phyloP scores from a whole-genome alignment of 2,113 vertebrate genomes.

The Buteo buteo region DNA sequence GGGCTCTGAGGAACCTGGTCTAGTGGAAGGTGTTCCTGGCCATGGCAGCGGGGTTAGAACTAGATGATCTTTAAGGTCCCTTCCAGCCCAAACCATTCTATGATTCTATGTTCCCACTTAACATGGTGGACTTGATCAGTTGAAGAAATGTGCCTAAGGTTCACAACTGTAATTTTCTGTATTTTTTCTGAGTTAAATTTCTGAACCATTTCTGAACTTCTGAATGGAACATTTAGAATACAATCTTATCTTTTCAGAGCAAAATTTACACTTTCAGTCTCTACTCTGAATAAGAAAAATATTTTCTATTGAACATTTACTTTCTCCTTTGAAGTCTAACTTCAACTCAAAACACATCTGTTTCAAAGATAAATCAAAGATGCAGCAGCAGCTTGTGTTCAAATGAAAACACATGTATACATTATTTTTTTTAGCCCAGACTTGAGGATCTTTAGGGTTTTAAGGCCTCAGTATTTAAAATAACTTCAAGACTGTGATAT shows the following conservation, averaged over 20 bases:
- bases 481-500: slow-evolving; percentile 15
- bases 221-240: neutral
- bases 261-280: slow-evolving; percentile 35
- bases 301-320: slow-evolving; percentile 56
- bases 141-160: neutral
- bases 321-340: slow-evolving; percentile 60
- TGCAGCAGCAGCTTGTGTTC: slow-evolving; percentile 43
- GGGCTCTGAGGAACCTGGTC: no score
- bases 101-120: neutral
- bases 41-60: no score
- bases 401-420: slow-evolving; percentile 27
- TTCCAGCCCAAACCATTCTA: no score
- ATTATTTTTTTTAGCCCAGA: neutral
- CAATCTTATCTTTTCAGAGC: neutral
- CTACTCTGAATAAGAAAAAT: slow-evolving; percentile 41
- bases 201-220: neutral
- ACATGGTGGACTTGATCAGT: neutral
- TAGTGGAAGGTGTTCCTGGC: no score
- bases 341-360: slow-evolving; percentile 62
- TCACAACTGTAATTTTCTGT: neutral
- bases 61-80: no score
- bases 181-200: neutral
- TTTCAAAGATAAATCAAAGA: slow-evolving; percentile 68
- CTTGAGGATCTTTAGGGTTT: neutral
- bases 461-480: slow-evolving; percentile 37